These are phyloP conservation scores for Polydesmus complanatus DNA, from an alignment of 2,888 invertebrate genomes.

Conservation along the genomic window DNA sequence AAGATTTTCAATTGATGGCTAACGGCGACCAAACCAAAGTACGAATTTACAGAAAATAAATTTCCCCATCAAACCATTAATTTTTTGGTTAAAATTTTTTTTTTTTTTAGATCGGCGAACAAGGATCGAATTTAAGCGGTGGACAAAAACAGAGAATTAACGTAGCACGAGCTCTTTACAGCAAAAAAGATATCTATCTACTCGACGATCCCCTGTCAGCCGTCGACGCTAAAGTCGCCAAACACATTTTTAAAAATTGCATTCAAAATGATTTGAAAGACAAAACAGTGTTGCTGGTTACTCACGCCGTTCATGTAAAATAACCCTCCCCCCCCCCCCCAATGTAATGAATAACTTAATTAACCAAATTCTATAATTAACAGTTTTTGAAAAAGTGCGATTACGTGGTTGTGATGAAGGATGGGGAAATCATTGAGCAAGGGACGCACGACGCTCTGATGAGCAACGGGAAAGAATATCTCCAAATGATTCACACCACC, in stretches of 20 bases:
- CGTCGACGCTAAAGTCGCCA: constrained; percentile 39
- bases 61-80: not conserved
- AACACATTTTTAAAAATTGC: constrained; percentile 38
- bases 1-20: constrained; percentile 35
- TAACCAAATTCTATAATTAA: not conserved
- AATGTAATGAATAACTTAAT: not conserved
- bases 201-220: constrained; percentile 45
- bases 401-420: constrained; percentile 42
- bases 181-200: constrained; percentile 38
- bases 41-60: constrained; percentile 1
- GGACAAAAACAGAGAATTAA: constrained; percentile 43
- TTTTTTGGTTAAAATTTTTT: not conserved
- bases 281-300: constrained; percentile 30
- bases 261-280: constrained; percentile 27
- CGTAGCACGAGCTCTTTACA: constrained; percentile 42
- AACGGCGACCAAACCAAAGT: constrained; percentile 38
- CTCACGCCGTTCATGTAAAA: constrained; percentile 27
- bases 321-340: no score
- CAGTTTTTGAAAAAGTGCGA: constrained; percentile 45
- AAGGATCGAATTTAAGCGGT: constrained; percentile 36
- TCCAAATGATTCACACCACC: constrained; percentile 22
- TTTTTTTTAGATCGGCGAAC: constrained; percentile 36
- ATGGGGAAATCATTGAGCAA: constrained; percentile 41
- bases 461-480: constrained; percentile 30
- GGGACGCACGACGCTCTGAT: constrained; percentile 40